Percentiles rank a stretch among this genome's conserved stretches.
phyloP scores from a whole-genome alignment of 2,888 invertebrate genomes.

The Aquatica leii region DNA sequence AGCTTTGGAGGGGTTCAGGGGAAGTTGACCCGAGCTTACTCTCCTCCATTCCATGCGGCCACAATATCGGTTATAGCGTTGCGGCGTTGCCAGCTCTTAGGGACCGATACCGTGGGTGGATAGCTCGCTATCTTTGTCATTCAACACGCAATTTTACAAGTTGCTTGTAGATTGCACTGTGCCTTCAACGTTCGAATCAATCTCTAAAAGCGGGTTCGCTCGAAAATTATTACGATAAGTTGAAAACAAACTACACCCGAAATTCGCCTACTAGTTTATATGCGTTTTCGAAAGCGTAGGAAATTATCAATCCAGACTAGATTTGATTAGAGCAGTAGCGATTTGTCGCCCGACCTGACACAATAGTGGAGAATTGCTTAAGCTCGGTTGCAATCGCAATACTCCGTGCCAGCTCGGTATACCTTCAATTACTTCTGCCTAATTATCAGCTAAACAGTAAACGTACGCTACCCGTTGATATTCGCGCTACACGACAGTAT shows the following conservation, averaged over 20 bases:
- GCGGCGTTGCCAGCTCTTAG: slow-evolving; percentile 56
- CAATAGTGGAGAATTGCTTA: slow-evolving; percentile 49
- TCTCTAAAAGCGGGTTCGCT: slow-evolving; percentile 10
- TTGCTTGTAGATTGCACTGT: slow-evolving; percentile 64
- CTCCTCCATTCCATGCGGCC: slow-evolving; percentile 62
- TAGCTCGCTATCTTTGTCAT: slow-evolving; percentile 56
- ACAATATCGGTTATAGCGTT: slow-evolving; percentile 63
- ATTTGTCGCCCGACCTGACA: slow-evolving; percentile 53
- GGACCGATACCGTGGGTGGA: slow-evolving; percentile 59
- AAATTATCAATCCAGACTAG: background rate
- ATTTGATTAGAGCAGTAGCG: slow-evolving; percentile 41
- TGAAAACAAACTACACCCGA: no score
- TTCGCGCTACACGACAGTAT: slow-evolving; percentile 41
- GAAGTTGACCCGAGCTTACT: slow-evolving; percentile 64
- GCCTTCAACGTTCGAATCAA: slow-evolving; percentile 61
- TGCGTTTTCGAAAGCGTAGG: background rate
- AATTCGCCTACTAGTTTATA: no score
- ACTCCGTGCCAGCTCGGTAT: slow-evolving; percentile 45
- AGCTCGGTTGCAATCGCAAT: slow-evolving; percentile 44
- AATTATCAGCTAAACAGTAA: slow-evolving; percentile 57
- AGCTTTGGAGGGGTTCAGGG: slow-evolving; percentile 65
- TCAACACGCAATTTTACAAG: slow-evolving; percentile 64
- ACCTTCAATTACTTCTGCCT: slow-evolving; percentile 57
- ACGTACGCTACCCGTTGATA: slow-evolving; percentile 52
- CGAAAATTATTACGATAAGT: background rate